Evolutionary conservation across 1,140 invertebrate genomes (phyloP).

Genomic region (Potamilus streckersoni): DNA sequence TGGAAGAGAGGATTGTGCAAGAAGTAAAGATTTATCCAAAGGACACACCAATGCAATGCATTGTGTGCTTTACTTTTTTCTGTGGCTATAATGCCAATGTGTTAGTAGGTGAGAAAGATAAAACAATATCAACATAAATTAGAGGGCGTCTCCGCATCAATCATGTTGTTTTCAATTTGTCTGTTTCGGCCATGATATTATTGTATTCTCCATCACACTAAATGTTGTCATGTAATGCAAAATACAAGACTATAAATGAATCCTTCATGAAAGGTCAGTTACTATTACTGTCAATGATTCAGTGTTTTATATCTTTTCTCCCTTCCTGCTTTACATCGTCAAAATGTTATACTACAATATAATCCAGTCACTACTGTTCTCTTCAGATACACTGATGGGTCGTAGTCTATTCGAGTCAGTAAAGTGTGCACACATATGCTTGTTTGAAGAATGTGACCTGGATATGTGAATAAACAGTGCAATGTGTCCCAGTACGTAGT

Average conservation of each 20-base stretch:
- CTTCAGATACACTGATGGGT: constrained; percentile 18
- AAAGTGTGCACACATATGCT: constrained; percentile 8
- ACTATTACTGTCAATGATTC: constrained; percentile 24
- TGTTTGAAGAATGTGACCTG: constrained; percentile 1
- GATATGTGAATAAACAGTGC: constrained; percentile 1
- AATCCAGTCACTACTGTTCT: background rate
- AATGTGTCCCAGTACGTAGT: constrained; percentile 6
- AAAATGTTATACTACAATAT: background rate
- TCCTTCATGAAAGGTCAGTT: constrained; percentile 33
- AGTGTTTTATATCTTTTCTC: constrained; percentile 23
- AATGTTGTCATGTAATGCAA: constrained; percentile 15
- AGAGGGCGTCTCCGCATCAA: constrained; percentile 18
- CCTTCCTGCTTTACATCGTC: background rate
- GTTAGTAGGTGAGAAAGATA: constrained; percentile 25
- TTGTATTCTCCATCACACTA: constrained; percentile 17
- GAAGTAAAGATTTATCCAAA: constrained; percentile 14
- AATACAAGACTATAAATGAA: constrained; percentile 19
- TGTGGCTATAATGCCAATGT: constrained; percentile 31
- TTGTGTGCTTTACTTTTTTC: background rate
- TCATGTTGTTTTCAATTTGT: constrained; percentile 1
- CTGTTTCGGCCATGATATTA: constrained; percentile 33
- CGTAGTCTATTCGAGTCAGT: constrained; percentile 2
- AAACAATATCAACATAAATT: constrained; percentile 22
- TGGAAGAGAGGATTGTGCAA: constrained; percentile 23
- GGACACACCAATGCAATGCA: constrained; percentile 25